Evolutionary conservation across 2,113 vertebrate species (phyloP).

Genomic region (Leptocoma aspasia): DNA sequence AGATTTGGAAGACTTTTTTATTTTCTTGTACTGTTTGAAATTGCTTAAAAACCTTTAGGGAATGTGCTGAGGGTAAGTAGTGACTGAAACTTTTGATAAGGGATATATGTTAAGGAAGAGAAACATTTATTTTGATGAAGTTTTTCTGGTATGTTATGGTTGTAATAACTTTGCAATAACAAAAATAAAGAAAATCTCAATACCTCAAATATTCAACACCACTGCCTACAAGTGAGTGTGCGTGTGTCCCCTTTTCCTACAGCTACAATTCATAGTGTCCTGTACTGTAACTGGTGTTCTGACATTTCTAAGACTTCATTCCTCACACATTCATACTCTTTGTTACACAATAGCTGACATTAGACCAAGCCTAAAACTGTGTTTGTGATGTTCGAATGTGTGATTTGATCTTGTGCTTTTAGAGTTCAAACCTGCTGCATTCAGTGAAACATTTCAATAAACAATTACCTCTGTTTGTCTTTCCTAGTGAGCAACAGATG

Average conservation of each 20-base stretch:
- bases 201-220: background rate
- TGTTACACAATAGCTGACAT: background rate
- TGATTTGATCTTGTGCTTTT: background rate
- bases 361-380: background rate
- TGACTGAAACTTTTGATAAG: background rate
- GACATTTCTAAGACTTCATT: background rate
- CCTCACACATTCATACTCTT: background rate
- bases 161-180: background rate
- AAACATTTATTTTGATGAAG: background rate
- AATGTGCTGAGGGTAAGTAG: background rate
- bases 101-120: background rate
- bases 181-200: background rate
- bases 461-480: background rate
- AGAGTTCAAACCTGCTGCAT: background rate
- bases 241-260: background rate
- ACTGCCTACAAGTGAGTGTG: background rate
- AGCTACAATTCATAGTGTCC: background rate
- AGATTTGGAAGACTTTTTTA: background rate
- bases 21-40: background rate
- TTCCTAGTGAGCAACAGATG: constrained; percentile 85
- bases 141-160: background rate
- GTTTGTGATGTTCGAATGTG: fast-evolving
- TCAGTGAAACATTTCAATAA: background rate
- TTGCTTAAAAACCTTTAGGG: background rate
- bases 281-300: background rate